Base-by-base conservation (phyloP, 2,113 vertebrate species). In the Lepus europaeus region DNA sequence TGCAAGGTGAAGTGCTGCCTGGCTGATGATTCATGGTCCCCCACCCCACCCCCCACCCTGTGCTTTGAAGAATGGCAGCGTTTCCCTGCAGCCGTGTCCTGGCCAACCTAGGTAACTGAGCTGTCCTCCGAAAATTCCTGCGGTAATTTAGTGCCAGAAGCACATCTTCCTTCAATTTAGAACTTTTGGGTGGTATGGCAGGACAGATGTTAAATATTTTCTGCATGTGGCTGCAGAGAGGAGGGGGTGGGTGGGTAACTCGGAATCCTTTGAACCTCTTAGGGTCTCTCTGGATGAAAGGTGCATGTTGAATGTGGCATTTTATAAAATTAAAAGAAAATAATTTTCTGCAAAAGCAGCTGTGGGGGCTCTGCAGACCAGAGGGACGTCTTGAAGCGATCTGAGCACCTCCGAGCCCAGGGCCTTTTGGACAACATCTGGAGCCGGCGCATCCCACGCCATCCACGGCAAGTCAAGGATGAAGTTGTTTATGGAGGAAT, bases 191-290 rank as follows among this genome's bases (percentile, higher is more conserved):
- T 96, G 97, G 97, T 78, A 95, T 6, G 31, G 83, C n/a, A 4
- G 80, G 61, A 91, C 97, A 97, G 93, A 97, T 97, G 97, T 95
- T 96, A 96, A 80, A 86, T 96, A 93, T 96, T 96, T 97, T 88
- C 93, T 94, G 73, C 11, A 31, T 93, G 51, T 72, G 92, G 84
- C 87, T 96, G 29, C 39, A 82, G 93, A 95, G 83, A 64, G 86
- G 70, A 33, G 88, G 86, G 82, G 70, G 70, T n/a, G 78, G 63
- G 51, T 49, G 1, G 3, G 56, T 74, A 87, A 94, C 80, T 91
- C 80, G 13, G 93, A 94, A 77, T 78, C 94, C 97, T 97, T 96
- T 97, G 97, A 97, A 97, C 96, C 80, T 97, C 95, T 89, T 72
- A 89, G 89, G 20, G 78, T 93, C 91, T 96, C 87, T 69, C 82